Evolutionary conservation across 2,113 vertebrate genomes (phyloP).

Genomic region (Illadopsis cleaveri): DNA sequence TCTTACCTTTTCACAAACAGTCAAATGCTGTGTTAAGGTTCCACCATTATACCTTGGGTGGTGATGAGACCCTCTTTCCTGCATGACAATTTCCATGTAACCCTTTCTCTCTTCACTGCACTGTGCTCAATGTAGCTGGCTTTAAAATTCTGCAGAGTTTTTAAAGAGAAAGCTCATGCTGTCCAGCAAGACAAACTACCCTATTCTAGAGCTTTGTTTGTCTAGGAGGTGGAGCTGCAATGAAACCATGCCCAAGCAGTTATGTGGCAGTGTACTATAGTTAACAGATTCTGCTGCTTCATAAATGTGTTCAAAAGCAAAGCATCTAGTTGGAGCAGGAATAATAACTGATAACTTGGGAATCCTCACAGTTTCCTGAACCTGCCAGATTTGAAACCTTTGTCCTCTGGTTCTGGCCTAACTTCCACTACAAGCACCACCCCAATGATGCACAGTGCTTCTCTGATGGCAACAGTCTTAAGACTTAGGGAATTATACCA

Average conservation of each 20-base stretch:
- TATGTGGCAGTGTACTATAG: background rate
- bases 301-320: background rate
- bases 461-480: background rate
- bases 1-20: background rate
- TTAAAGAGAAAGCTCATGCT: background rate
- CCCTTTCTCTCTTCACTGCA: background rate
- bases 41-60: fast-evolving
- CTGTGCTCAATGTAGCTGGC: background rate
- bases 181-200: background rate
- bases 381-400: background rate
- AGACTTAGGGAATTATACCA: background rate
- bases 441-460: background rate
- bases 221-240: background rate
- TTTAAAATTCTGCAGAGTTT: background rate
- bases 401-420: background rate
- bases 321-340: background rate
- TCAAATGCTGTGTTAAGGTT: background rate
- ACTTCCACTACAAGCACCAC: background rate
- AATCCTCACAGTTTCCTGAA: background rate
- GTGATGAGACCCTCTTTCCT: background rate
- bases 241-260: background rate
- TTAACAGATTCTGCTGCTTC: background rate
- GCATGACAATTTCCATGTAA: background rate
- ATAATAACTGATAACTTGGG: background rate
- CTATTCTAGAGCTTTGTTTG: background rate